Evolutionary conservation across 2,797 vertebrate genomes (phyloP).

Genomic region (Smutsia gigantea): DNA sequence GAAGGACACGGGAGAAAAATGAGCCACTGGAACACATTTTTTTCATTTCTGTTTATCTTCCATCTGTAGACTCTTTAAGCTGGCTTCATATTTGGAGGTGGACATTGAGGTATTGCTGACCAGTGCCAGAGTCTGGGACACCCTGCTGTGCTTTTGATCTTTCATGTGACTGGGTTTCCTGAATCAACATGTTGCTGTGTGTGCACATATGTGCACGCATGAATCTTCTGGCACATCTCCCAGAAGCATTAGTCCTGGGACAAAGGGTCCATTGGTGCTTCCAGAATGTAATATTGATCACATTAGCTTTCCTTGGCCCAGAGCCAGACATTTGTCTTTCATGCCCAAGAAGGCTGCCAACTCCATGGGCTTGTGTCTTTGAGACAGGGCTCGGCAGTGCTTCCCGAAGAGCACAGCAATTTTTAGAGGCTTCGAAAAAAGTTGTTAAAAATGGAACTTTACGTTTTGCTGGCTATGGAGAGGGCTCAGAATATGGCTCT

Average conservation of each 20-base stretch:
- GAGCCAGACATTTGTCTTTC: constrained; percentile 68
- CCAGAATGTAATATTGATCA: constrained; percentile 70
- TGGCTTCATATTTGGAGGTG: constrained; percentile 63
- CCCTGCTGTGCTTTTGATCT: constrained; percentile 80
- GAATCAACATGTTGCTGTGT: constrained; percentile 65
- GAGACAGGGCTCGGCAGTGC: neutral
- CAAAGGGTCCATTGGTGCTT: constrained; percentile 70
- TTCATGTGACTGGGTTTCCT: constrained; percentile 77
- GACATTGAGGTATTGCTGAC: constrained; percentile 78
- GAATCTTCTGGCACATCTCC: constrained; percentile 76
- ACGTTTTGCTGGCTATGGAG: constrained; percentile 40
- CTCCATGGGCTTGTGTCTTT: neutral
- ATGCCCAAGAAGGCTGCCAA: constrained; percentile 63
- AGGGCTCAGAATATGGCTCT: constrained; percentile 15
- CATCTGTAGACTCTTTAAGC: constrained; percentile 61
- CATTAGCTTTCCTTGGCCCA: constrained; percentile 69
- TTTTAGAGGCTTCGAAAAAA: constrained; percentile 38
- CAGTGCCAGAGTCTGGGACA: constrained; percentile 71
- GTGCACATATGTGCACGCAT: constrained; percentile 72
- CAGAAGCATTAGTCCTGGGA: constrained; percentile 66
- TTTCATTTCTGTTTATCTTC: constrained; percentile 68
- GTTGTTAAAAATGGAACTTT: constrained; percentile 47
- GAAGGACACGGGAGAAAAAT: constrained; percentile 48
- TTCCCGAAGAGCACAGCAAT: constrained; percentile 21
- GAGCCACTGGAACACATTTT: constrained; percentile 17